phyloP scores from a whole-genome alignment of 2,888 invertebrate genomes.

The Plebejus anna region DNA sequence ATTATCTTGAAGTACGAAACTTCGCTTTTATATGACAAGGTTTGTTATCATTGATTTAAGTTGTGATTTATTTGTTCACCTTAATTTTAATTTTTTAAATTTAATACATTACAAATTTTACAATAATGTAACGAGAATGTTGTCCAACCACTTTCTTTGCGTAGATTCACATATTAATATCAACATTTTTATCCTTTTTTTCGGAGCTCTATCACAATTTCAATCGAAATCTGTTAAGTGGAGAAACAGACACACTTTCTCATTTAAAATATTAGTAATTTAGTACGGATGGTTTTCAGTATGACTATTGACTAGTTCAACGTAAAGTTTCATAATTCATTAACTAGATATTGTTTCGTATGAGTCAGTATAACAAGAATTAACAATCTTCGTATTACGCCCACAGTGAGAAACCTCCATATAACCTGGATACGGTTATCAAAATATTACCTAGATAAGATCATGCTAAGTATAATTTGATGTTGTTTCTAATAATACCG shows the following conservation, averaged over 20 bases:
- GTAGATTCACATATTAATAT: too few species aligned
- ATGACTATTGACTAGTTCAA: background rate
- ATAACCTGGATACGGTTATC: conserved; percentile 4
- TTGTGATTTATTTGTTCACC: too few species aligned
- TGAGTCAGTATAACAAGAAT: background rate
- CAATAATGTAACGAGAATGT: too few species aligned
- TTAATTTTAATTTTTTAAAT: too few species aligned
- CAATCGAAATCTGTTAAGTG: too few species aligned
- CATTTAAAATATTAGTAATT: background rate
- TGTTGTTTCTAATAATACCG: too few species aligned
- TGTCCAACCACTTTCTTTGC: too few species aligned
- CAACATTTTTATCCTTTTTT: too few species aligned
- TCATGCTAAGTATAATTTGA: background rate
- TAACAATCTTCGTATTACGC: background rate
- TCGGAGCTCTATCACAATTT: too few species aligned
- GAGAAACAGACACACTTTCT: too few species aligned
- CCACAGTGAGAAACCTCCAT: background rate
- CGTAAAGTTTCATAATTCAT: too few species aligned
- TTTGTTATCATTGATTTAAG: background rate
- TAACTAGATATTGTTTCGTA: background rate
- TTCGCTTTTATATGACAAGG: background rate
- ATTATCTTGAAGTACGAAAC: background rate
- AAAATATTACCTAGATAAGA: conserved; percentile 3
- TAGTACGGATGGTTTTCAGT: background rate
- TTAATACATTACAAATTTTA: too few species aligned